A percentile compares a stretch with the other conserved stretches of the same genome.
Conservation (phyloP, 23 tunicate species). For the Clavelina lepadiformis region DNA sequence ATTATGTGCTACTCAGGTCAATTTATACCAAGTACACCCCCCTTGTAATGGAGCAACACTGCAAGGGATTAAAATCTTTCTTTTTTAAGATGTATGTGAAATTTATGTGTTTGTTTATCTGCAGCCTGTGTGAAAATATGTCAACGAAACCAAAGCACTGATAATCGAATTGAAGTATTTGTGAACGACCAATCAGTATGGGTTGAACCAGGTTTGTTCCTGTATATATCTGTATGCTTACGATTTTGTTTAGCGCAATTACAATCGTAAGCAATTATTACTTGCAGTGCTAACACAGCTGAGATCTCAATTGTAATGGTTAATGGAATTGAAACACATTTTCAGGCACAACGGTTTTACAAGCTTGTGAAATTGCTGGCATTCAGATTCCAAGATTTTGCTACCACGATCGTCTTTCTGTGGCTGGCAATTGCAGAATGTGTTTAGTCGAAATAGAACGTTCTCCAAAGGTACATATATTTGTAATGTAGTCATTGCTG, state of each 20-base stretch:
- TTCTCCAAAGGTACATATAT: conserved; percentile 63
- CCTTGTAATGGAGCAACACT: too few species aligned
- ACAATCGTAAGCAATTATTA: too few species aligned
- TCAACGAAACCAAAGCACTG: conserved; percentile 38
- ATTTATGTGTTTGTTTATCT: background rate
- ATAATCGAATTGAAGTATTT: conserved; percentile 60
- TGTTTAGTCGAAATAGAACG: conserved; percentile 93
- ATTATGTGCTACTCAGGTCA: too few species aligned
- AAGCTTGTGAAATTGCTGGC: conserved; percentile 98
- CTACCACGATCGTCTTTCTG: conserved; percentile 92
- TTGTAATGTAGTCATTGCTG: too few species aligned
- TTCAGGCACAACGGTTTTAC: conserved; percentile 72
- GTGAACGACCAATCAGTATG: conserved; percentile 68
- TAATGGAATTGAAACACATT: conserved; percentile 8
- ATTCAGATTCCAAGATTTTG: conserved; percentile 98
- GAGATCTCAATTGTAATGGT: conserved; percentile 13
- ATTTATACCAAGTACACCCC: too few species aligned
- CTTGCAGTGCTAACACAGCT: too few species aligned
- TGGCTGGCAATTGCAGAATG: conserved; percentile 99
- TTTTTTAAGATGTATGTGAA: too few species aligned
- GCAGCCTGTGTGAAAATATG: conserved; percentile 2
- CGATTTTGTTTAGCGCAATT: too few species aligned
- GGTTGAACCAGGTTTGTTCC: conserved; percentile 56
- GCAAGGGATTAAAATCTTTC: too few species aligned
- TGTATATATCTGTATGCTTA: too few species aligned